Base-by-base conservation (phyloP, 2,113 vertebrate species). In the Leptosomus discolor region DNA sequence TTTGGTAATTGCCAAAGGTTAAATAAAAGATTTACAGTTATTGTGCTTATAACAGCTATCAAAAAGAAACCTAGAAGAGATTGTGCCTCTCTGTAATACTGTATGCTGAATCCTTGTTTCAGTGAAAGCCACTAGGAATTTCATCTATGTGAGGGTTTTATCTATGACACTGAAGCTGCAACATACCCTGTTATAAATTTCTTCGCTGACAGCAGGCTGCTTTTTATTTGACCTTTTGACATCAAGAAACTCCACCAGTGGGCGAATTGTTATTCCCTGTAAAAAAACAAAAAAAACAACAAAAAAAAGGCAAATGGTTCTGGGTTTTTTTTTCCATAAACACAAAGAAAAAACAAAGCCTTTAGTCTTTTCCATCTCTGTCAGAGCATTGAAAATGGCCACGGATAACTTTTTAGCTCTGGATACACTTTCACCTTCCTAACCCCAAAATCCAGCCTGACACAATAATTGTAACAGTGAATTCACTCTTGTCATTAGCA, bases 201-300 rank as follows among this genome's bases (percentile, higher is more conserved):
- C 99, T 75, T 98, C 98, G 77, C 99, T 99, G 92, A 99, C 99
- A 90, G 98, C 99, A 89, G 98, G 98, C 39, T 99, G 98, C 39
- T 99, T 99, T 92, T 99, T 99, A 95, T 99, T 99, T 90, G 99
- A 98, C 93, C 98, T 98, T 97, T 99, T 99, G 63, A 99, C 99
- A 76, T 99, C 99, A 93, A 99, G 99, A 92, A 98, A 98, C 84
- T 99, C 99, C 70, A 99, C 99, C 81, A 99, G 93, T 45, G 99
- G 99, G n/a, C 99, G 98, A 90, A 99, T 99, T 43, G 98, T 99
- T 97, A 99, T 99, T 90, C 99, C 99, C 99, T 99, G 84, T 15
- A 51, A 89, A 96, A 41, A 37, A 65, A 80, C 76, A 45, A 58
- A 68, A 65, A 34, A 39, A 50, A 54, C 51, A 64, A 67, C 65